Percentiles rank a stretch among this genome's conserved stretches.
These are phyloP conservation scores for Ylistrum balloti DNA, from an alignment of 1,140 invertebrate genomes.

Conservation along the genomic window DNA sequence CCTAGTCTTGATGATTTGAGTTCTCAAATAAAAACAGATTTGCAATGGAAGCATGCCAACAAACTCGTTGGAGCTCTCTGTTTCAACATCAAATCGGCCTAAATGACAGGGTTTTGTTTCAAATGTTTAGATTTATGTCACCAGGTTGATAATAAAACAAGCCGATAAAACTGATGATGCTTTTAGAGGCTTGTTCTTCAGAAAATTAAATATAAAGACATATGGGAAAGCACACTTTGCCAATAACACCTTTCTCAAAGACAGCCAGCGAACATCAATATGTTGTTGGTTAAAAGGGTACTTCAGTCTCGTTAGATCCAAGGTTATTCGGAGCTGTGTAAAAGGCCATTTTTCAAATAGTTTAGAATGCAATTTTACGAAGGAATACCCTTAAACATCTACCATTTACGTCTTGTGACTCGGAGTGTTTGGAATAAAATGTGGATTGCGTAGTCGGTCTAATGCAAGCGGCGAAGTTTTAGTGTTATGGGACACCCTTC, in stretches of 20 bases:
- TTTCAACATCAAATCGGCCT: background rate
- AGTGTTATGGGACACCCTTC: background rate
- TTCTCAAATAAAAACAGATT: background rate
- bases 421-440: background rate
- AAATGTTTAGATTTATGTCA: constrained; percentile 34
- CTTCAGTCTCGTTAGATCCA: constrained; percentile 24
- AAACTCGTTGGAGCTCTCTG: background rate
- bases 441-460: background rate
- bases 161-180: constrained; percentile 7
- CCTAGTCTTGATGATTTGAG: background rate
- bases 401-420: background rate
- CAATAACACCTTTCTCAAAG: constrained; percentile 25
- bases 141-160: background rate
- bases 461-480: background rate
- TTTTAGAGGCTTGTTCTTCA: constrained; percentile 27
- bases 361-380: background rate
- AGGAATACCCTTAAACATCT: constrained; percentile 2
- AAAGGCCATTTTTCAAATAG: constrained; percentile 17
- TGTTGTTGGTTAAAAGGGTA: constrained; percentile 26
- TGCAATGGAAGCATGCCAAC: background rate
- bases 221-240: background rate
- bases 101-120: constrained; percentile 28
- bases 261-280: background rate
- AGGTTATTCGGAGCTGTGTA: background rate
- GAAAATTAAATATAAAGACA: constrained; percentile 40